Percentiles rank a stretch among this genome's conserved stretches.
These are phyloP conservation scores for Euura lappo DNA, from an alignment of 1,140 invertebrate species.

Conservation along the genomic window DNA sequence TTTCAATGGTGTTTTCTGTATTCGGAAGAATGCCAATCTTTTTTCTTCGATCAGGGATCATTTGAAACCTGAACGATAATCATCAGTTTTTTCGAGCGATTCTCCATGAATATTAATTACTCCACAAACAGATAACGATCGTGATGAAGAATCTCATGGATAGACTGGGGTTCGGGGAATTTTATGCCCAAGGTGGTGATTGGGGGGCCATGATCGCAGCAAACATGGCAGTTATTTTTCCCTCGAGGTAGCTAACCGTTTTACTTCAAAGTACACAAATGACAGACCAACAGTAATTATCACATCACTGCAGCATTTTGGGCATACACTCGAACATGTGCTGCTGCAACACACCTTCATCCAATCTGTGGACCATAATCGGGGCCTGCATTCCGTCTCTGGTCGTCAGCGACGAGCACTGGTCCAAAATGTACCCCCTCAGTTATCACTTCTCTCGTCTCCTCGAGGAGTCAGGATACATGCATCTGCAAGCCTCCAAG, in stretches of 20 bases:
- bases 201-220: conserved; percentile 73
- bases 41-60: no score
- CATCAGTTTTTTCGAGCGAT: no score
- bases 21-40: no score
- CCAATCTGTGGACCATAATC: conserved; percentile 61
- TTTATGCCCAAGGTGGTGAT: conserved; percentile 86
- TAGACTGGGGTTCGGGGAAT: conserved; percentile 77
- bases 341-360: conserved; percentile 41
- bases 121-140: conserved; percentile 67
- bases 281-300: neutral
- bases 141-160: conserved; percentile 86
- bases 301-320: conserved; percentile 63
- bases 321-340: conserved; percentile 72
- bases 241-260: conserved; percentile 59
- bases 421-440: conserved; percentile 69
- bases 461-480: conserved; percentile 78
- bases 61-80: neutral
- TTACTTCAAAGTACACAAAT: neutral
- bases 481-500: conserved; percentile 87
- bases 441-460: conserved; percentile 56
- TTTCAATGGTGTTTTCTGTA: no score
- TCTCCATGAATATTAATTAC: neutral
- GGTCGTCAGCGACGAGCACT: conserved; percentile 63
- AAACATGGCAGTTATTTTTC: conserved; percentile 71
- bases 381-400: conserved; percentile 64